A percentile compares a stretch with the other conserved stretches of the same genome.
These are phyloP conservation scores for Cephus nigrinus DNA, from an alignment of 2,888 invertebrate genomes.

Conservation along the genomic window DNA sequence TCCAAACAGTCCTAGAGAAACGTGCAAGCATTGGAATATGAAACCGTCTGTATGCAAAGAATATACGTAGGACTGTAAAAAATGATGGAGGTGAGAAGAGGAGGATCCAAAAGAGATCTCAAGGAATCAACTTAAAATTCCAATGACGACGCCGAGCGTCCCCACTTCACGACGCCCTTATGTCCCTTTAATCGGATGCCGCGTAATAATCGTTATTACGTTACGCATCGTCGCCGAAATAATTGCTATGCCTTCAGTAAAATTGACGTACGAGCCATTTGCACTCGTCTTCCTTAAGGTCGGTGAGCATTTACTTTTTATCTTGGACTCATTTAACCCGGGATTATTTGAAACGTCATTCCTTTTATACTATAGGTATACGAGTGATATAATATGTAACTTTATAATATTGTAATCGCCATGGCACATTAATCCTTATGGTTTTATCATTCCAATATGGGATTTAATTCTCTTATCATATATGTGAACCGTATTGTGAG, in stretches of 20 bases:
- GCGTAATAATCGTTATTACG: conserved; percentile 26
- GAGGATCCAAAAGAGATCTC: conserved; percentile 3
- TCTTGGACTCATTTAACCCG: neutral
- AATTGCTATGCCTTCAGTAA: neutral
- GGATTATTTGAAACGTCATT: neutral
- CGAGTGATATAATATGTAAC: neutral
- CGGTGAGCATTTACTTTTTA: neutral
- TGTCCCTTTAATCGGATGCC: conserved; percentile 10
- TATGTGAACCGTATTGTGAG: neutral
- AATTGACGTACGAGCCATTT: conserved; percentile 9
- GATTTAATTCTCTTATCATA: neutral
- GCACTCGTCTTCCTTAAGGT: neutral
- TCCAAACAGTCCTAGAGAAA: neutral
- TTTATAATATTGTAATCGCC: neutral
- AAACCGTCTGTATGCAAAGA: neutral
- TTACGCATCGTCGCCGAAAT: conserved; percentile 15
- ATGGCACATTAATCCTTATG: neutral
- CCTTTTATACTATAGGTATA: neutral
- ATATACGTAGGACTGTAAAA: neutral
- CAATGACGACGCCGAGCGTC: neutral
- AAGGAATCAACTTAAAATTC: conserved; percentile 16
- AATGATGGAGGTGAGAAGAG: conserved; percentile 2
- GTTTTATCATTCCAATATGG: neutral
- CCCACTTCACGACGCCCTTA: neutral
- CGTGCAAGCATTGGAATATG: neutral